These are phyloP conservation scores for Microtus pennsylvanicus DNA, from an alignment of 2,113 vertebrate genomes.

Conservation along the genomic window DNA sequence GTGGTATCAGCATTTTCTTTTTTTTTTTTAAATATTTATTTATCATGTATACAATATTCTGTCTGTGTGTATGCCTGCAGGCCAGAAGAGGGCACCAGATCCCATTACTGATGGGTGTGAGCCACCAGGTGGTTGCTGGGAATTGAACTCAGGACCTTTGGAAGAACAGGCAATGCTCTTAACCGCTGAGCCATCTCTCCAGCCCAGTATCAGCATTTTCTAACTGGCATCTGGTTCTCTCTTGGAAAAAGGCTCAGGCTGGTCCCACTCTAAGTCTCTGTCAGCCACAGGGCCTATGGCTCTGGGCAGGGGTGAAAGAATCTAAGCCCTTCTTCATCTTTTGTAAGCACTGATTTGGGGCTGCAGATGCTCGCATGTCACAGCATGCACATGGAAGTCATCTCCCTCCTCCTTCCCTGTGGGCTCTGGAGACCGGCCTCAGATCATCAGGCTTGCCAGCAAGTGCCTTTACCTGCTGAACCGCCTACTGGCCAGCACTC, in stretches of 20 bases:
- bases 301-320: not conserved
- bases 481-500: no score
- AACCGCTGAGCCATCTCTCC: no score
- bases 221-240: not conserved
- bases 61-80: no score
- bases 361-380: not conserved
- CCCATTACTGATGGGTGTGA: no score
- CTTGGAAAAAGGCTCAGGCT: not conserved
- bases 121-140: no score
- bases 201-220: not conserved
- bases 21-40: no score
- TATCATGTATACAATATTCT: no score
- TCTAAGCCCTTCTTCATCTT: not conserved
- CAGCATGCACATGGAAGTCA: not conserved
- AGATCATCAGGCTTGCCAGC: not conserved
- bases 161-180: no score
- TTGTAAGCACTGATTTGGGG: not conserved
- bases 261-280: not conserved
- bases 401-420: not conserved
- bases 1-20: not conserved
- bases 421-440: not conserved
- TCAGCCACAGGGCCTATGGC: not conserved
- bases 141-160: no score
- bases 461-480: not conserved
- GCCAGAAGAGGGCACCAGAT: no score